phyloP scores from a whole-genome alignment of 2,113 vertebrate genomes.

The Ciconia boyciana region DNA sequence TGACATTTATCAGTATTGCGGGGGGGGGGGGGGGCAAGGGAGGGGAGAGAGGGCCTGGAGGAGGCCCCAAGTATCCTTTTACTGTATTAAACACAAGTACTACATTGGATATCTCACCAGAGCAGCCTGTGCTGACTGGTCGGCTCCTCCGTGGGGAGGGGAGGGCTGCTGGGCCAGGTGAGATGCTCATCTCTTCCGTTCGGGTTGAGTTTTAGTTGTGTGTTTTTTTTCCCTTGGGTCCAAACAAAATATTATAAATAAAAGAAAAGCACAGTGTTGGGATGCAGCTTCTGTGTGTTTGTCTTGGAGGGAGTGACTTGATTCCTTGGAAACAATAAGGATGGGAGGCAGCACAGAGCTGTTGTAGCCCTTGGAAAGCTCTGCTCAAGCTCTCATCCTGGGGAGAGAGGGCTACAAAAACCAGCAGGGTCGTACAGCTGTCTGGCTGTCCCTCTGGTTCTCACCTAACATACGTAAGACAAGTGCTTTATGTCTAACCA shows the following conservation, averaged over 20 bases:
- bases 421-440: neutral
- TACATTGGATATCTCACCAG: neutral
- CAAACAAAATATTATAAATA: slow-evolving; percentile 24
- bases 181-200: neutral
- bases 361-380: neutral
- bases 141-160: accelerated
- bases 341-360: neutral
- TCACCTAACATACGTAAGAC: neutral
- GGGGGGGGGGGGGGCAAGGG: neutral
- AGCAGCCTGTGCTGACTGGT: neutral
- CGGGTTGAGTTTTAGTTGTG: neutral
- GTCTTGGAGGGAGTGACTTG: neutral
- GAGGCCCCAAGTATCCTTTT: neutral
- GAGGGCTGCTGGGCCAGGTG: neutral
- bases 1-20: slow-evolving; percentile 5
- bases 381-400: neutral
- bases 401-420: neutral
- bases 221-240: neutral
- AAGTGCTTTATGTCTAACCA: neutral
- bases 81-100: slow-evolving; percentile 2
- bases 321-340: neutral
- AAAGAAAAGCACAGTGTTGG: neutral
- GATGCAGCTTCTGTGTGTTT: neutral
- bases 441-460: neutral
- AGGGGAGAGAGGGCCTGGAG: neutral